Percentiles rank a stretch among this genome's conserved stretches.
Evolutionary conservation across 1,140 invertebrate genomes (phyloP).

Genomic region (Fopius arisanus): DNA sequence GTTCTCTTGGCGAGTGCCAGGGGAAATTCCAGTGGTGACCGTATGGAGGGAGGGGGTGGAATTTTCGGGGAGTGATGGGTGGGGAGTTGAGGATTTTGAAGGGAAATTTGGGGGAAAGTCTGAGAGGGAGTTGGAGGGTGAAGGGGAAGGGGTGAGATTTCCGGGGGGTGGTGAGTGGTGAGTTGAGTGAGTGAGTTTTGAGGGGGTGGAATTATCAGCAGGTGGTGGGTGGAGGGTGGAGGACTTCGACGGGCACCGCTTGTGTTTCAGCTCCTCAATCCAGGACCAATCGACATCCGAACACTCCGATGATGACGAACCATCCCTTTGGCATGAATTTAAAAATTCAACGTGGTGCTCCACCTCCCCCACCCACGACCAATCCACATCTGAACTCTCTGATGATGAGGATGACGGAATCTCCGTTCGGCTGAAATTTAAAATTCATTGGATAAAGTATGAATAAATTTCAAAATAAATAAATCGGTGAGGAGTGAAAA

Average conservation of each 20-base stretch:
- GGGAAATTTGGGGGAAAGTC: no score
- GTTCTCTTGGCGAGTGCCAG: neutral
- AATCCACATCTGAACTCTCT: slow-evolving; percentile 61
- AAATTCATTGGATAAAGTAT: no score
- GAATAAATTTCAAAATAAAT: no score
- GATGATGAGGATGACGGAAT: slow-evolving; percentile 38
- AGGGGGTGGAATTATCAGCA: neutral
- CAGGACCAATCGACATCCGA: slow-evolving; percentile 64
- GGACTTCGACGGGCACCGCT: neutral
- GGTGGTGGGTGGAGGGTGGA: neutral
- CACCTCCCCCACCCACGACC: slow-evolving; percentile 62
- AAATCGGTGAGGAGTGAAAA: no score
- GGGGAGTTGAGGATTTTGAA: neutral
- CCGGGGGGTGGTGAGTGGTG: neutral
- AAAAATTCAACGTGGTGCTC: slow-evolving; percentile 4
- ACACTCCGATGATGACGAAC: slow-evolving; percentile 47
- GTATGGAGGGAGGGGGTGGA: no score
- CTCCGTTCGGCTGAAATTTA: slow-evolving; percentile 21
- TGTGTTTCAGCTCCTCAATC: slow-evolving; percentile 52
- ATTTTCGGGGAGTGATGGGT: neutral
- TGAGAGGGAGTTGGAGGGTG: no score
- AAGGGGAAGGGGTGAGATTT: neutral
- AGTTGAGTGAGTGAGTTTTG: neutral
- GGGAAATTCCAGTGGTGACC: no score
- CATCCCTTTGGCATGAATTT: slow-evolving; percentile 11